phyloP scores from a whole-genome alignment of 2,797 vertebrate genomes.

The Percopsis omiscomaycus region DNA sequence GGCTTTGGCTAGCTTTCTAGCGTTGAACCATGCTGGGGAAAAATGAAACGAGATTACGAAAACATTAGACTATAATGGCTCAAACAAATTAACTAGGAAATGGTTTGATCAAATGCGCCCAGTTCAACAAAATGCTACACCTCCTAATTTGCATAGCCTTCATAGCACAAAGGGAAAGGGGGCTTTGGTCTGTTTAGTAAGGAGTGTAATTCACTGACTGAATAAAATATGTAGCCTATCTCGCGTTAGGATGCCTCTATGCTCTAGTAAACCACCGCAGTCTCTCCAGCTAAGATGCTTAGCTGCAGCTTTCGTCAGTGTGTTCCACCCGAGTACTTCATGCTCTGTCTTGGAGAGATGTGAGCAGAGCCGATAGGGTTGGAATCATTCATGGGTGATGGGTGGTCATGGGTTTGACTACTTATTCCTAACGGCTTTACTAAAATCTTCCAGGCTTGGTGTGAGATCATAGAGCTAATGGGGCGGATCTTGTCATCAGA shows the following conservation, averaged over 20 bases:
- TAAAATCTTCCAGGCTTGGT: constrained; percentile 52
- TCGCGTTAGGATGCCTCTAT: constrained; percentile 34
- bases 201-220: constrained; percentile 21
- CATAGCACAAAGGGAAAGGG: no score
- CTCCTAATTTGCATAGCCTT: no score
- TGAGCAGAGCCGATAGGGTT: constrained; percentile 37
- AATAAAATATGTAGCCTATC: constrained; percentile 21
- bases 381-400: not conserved
- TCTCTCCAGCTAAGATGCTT: constrained; percentile 28
- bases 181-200: not conserved
- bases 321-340: constrained; percentile 35
- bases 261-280: constrained; percentile 13
- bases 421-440: constrained; percentile 44
- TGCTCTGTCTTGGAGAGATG: constrained; percentile 10
- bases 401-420: constrained; percentile 14
- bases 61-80: no score
- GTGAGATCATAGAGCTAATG: constrained; percentile 72
- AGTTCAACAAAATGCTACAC: no score
- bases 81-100: no score
- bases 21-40: no score
- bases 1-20: no score
- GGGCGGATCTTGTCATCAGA: constrained; percentile 69
- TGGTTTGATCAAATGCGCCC: no score
- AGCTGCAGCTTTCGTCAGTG: not conserved
- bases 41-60: no score